Evolutionary conservation across 2,888 invertebrate species (phyloP).

Genomic region (Desoria tigrina): DNA sequence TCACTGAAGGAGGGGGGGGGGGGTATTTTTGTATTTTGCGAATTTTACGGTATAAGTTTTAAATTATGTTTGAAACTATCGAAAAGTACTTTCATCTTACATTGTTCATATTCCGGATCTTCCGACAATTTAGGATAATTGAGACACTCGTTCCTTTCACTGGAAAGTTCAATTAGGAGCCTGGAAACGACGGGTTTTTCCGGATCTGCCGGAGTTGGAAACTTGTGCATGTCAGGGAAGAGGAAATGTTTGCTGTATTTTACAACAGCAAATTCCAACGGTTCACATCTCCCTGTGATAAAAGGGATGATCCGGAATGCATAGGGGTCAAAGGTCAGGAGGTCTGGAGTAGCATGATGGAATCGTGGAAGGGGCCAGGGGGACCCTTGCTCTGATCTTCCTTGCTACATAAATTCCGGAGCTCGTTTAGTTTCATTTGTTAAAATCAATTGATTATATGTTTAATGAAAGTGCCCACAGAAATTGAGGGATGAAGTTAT

Average conservation of each 20-base stretch:
- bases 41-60: not conserved
- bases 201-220: slow-evolving; percentile 21
- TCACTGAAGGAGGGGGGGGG: too few species aligned
- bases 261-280: slow-evolving; percentile 38
- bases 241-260: slow-evolving; percentile 34
- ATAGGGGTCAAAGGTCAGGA: slow-evolving; percentile 33
- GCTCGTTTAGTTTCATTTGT: not conserved
- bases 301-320: slow-evolving; percentile 26
- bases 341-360: slow-evolving; percentile 16
- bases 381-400: slow-evolving; percentile 37
- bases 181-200: slow-evolving; percentile 24
- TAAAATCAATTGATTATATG: not conserved
- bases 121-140: slow-evolving; percentile 31
- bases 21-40: not conserved
- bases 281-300: slow-evolving; percentile 26
- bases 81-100: slow-evolving; percentile 19
- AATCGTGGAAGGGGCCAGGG: slow-evolving; percentile 46
- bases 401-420: slow-evolving; percentile 33
- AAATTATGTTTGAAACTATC: not conserved
- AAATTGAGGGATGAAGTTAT: too few species aligned
- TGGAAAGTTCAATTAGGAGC: slow-evolving; percentile 21
- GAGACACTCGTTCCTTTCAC: slow-evolving; percentile 28
- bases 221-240: slow-evolving; percentile 30
- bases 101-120: slow-evolving; percentile 33
- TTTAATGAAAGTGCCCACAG: too few species aligned